Evolutionary conservation across 2,113 vertebrate species (phyloP), one percentile per base, ranked within the genome.

Genomic region (Platysternon megacephalum): DNA sequence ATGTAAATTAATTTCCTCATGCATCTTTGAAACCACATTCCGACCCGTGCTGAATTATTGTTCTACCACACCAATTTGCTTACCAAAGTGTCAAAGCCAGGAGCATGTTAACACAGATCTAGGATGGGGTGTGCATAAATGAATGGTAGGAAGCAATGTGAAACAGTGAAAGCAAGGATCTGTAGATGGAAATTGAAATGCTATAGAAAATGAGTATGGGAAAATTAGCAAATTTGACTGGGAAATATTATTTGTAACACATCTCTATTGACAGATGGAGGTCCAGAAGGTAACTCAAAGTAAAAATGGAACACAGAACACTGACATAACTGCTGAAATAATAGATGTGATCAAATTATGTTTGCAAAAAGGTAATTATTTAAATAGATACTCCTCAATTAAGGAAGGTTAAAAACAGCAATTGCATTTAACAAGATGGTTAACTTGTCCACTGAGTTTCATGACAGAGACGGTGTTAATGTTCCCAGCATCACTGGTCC

Each of bases 11-110:
- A 92, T 94, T 94, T 97, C 85, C 52, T 81, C 79, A 86, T 80
- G 81, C 85, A 39, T 89, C 85, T 91, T 82, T 52, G 85, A 95
- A 94, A 90, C 5, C 46, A n/a, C 44, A 78, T 29, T 48, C 79
- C 82, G 68, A 95, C 83, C 48, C 35, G 44, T 79, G 82, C 72
- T 97, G 81, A 84, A 91, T 93, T 97, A 91, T 94, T 93, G 95
- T 98, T 97, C 91, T 91, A 92, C 94, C 89, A 86, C 56, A 52
- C 92, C 93, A 93, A 95, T 97, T 97, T 97, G 97, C 91, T 98
- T 98, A 95, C 86, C 97, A 94, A 97, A 95, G 95, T 98, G 97
- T 97, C 96, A 97, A 97, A 98, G 94, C 92, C 96, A 95, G 94
- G 94, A 98, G 55, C 89, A 90, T 95, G 95, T 96, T 93, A 92